Percentiles rank a stretch among this genome's conserved stretches.
Conservation (phyloP, 2,797 vertebrate species). For the Etheostoma nigrum region DNA sequence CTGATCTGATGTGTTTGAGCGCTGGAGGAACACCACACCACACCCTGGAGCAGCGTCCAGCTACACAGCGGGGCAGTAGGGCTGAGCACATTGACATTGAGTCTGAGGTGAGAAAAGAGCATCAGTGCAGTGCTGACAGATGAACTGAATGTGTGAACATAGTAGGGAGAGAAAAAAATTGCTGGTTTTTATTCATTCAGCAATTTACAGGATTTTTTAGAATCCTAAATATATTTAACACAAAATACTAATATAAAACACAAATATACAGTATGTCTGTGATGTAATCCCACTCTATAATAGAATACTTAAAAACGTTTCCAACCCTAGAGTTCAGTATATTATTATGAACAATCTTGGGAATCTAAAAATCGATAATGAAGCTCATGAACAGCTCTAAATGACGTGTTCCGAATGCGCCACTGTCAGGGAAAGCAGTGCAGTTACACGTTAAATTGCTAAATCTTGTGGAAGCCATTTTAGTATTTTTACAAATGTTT, state of each 20-base stretch:
- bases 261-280: neutral
- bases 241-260: neutral
- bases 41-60: constrained; percentile 33
- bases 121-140: neutral
- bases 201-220: neutral
- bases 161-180: neutral
- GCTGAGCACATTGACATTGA: constrained; percentile 57
- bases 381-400: too few relatives aligned
- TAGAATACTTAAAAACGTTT: neutral
- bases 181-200: neutral
- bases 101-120: neutral
- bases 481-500: neutral
- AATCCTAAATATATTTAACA: neutral
- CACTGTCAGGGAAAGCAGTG: neutral
- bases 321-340: neutral
- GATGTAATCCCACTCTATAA: neutral
- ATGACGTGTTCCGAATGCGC: neutral
- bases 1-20: constrained; percentile 50
- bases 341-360: too few relatives aligned
- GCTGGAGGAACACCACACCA: constrained; percentile 9
- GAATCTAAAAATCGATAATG: too few relatives aligned
- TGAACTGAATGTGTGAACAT: neutral
- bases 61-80: constrained; percentile 21
- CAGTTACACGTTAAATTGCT: neutral
- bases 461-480: neutral